phyloP scores from a whole-genome alignment of 2,888 invertebrate genomes.

The Pseudococcus viburni region DNA sequence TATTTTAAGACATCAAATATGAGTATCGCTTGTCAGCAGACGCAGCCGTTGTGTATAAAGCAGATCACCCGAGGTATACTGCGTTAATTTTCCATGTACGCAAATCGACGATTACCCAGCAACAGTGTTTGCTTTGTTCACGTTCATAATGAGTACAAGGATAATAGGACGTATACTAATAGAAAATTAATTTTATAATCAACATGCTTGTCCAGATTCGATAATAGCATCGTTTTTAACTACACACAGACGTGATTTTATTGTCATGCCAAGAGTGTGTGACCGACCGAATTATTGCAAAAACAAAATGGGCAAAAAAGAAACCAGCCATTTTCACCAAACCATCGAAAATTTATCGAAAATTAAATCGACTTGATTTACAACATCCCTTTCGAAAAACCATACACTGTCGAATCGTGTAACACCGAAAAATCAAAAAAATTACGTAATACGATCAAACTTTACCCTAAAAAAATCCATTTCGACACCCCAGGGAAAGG shows the following conservation, averaged over 20 bases:
- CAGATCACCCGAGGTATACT: neutral
- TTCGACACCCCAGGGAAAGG: neutral
- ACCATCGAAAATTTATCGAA: no score
- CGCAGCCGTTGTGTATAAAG: neutral
- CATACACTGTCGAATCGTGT: no score
- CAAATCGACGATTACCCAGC: conserved; percentile 20
- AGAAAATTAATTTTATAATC: conserved; percentile 28
- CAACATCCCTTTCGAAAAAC: no score
- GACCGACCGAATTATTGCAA: neutral
- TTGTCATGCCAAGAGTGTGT: neutral
- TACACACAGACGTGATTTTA: neutral
- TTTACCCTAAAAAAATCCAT: neutral
- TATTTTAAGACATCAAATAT: neutral
- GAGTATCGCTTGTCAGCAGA: neutral
- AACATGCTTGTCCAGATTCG: conserved; percentile 7
- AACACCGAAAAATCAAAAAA: neutral
- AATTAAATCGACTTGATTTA: no score
- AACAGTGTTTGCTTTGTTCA: conserved; percentile 27
- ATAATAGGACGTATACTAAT: neutral
- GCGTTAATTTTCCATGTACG: neutral
- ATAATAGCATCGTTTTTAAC: conserved; percentile 9
- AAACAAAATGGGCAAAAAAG: neutral
- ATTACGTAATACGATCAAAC: neutral
- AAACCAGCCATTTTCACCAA: neutral
- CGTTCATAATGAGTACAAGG: conserved; percentile 12